Percentiles rank a stretch among this genome's conserved stretches.
Evolutionary conservation across 30 jellyfish, hydroid and myxozoan species (phyloP).

Genomic region (Hydractinia echinata): DNA sequence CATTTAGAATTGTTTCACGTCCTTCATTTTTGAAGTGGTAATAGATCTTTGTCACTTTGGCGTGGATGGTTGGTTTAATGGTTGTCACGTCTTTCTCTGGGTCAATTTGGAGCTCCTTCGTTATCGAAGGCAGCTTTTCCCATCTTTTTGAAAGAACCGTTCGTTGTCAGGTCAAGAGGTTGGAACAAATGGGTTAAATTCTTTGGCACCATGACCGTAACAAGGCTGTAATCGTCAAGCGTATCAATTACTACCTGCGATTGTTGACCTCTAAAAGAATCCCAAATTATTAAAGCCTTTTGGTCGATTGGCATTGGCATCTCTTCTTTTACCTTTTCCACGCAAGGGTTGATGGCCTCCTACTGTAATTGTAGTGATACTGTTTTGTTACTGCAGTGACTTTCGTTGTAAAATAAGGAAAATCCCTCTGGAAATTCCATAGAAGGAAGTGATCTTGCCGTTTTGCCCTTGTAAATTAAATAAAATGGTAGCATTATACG

Average conservation of each 20-base stretch:
- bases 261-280: slow-evolving; percentile 23
- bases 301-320: slow-evolving; percentile 39
- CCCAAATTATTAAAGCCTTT: slow-evolving; percentile 36
- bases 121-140: slow-evolving; percentile 19
- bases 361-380: neutral
- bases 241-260: neutral
- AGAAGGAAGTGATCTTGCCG: slow-evolving; percentile 40
- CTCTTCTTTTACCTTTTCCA: slow-evolving; percentile 25
- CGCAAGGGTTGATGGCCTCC: slow-evolving; percentile 14
- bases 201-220: slow-evolving; percentile 18
- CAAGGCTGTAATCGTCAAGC: slow-evolving; percentile 3
- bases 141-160: slow-evolving; percentile 9
- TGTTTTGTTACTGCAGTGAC: slow-evolving; percentile 30
- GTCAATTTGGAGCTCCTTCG: slow-evolving; percentile 5
- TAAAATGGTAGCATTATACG: slow-evolving; percentile 31
- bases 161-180: slow-evolving; percentile 8
- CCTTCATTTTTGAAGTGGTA: neutral
- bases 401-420: slow-evolving; percentile 24
- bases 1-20: neutral
- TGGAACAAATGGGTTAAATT: slow-evolving; percentile 9
- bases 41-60: neutral
- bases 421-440: slow-evolving; percentile 36
- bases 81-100: neutral
- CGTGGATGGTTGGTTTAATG: neutral
- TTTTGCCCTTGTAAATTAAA: slow-evolving; percentile 27